Base-by-base conservation (phyloP, 2,113 vertebrate species). In the Pteronura brasiliensis region DNA sequence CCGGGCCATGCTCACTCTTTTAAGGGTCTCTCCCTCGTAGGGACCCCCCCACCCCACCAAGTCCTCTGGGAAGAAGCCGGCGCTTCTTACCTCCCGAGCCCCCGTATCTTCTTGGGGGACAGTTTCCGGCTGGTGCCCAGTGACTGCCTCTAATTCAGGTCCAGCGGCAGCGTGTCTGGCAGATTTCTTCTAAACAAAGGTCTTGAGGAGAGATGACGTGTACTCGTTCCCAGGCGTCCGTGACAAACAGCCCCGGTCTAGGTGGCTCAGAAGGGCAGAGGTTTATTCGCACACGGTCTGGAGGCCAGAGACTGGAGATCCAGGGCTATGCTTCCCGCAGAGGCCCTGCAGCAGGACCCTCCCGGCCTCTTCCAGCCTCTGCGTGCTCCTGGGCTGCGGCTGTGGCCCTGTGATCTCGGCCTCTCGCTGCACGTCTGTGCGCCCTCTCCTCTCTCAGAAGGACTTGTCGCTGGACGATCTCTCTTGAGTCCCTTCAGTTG, bases 321-420 rank as follows among this genome's bases (percentile, higher is more conserved):
- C 21, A 15, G 74, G 25, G 74, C 74, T 1, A 0, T 1, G 42
- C 42, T 47, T 27, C 42, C 59, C 23, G 82, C 39, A 1, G 29
- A 23, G 6, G 63, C 20, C 34, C 6, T 4, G 52, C 61, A 72
- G 11, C 13, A 18, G 11, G 76, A 9, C 12, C 36, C 23, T 15
- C 29, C 31, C 5, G 7, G 39, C 76, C 31, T 23, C 7, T 9
- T 15, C 52, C 21, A 15, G 52, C 4, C 31, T 18, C 39, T 2
- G 2, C 7, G 4, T 0, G 3, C 20, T 42, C 7, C 11, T 2
- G 12, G 44, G 1, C 7, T 1, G 7, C 2, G 61, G 80, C 15
- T 0, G 1, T 0, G 2, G 3, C 57, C 8, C n/a, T 34, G 6
- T 34, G 63, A 67, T 34, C 63, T 34, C 14, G 18, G 77, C 18